Conservation (phyloP, 1,140 invertebrate species). For the Pseudomyrmex flavicornis region DNA sequence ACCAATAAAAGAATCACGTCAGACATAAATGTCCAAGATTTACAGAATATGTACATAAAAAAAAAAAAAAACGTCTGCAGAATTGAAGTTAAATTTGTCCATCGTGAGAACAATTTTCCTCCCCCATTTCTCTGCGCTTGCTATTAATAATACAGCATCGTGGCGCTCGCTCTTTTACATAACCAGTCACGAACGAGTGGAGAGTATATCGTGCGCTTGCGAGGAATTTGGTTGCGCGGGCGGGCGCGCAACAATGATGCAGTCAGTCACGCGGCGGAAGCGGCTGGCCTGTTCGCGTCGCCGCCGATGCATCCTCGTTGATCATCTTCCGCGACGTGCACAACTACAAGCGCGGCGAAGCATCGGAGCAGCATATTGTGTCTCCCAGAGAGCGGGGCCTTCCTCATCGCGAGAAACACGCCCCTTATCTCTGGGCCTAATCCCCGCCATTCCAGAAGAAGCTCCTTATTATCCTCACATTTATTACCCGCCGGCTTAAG, state of each 20-base stretch:
- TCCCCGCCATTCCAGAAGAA: constrained; percentile 53
- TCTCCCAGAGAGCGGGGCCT: constrained; percentile 31
- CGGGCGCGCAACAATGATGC: constrained; percentile 43
- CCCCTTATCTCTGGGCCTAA: constrained; percentile 69
- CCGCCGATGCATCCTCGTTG: constrained; percentile 20
- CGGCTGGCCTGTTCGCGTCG: constrained; percentile 37
- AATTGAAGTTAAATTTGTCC: no score
- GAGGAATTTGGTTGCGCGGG: constrained; percentile 24
- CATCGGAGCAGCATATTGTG: constrained; percentile 45
- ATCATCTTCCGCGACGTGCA: constrained; percentile 33
- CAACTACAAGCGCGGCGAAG: background rate
- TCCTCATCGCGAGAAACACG: constrained; percentile 33
- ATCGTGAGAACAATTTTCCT: no score
- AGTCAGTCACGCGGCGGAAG: constrained; percentile 35
- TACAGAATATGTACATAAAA: no score
- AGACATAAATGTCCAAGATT: no score
- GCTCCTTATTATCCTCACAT: constrained; percentile 73
- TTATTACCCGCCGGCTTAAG: constrained; percentile 72
- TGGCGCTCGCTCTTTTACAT: constrained; percentile 11
- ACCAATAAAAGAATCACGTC: no score
- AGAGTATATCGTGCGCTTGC: background rate
- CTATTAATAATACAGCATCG: constrained; percentile 17
- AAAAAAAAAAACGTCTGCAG: no score
- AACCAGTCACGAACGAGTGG: background rate
- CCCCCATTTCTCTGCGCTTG: background rate